Evolutionary conservation across 2,797 vertebrate genomes (phyloP), one percentile per base, ranked within the genome.

Genomic region (Falco naumanni): DNA sequence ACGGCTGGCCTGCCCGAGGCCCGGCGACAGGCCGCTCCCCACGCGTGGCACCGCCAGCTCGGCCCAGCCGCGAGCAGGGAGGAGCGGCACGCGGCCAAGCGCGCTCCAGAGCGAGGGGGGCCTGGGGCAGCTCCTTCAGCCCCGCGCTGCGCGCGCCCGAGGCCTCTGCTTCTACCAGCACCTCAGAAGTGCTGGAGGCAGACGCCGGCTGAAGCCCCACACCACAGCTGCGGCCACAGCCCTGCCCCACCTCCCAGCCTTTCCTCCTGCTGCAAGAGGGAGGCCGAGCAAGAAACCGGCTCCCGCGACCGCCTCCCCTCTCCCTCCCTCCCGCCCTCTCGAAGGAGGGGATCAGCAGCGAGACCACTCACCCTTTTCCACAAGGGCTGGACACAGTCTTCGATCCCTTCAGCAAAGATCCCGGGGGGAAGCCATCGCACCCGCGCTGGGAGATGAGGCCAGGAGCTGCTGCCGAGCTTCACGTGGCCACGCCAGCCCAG

Each of bases 351-450:
- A 37, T 26, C 22, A 41, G 75, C 48, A 77, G 53, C 0, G 0
- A 50, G 50, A 17, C 24, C 76, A 71, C 87, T 93, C 65, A 87
- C 90, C 54, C n/a, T 24, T 51, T 45, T n/a, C 63, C 80, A 65
- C 1, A 1, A 43, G 28, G 15, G 64, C 13, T 7, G 8, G 60
- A 37, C 2, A 0, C 3, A 3, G 26, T 22, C 45, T 54, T 37
- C 13, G 0, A 20, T 18, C 29, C 48, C 68, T 47, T 53, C 28
- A 50, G 47, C 16, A 10, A 25, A 70, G 45, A 57, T 51, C 48
- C 41, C 31, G 9, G 12, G 41, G 43, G 56, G 64, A 45, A 31
- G 25, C 1, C 1, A 28, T 14, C 20, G 9, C 17, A 22, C 18
- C 41, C 0, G 0, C 7, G 48, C 37, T 4, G 4, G 56, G 24